Conservation (phyloP, 2,113 vertebrate species). For the Nicator chloris region DNA sequence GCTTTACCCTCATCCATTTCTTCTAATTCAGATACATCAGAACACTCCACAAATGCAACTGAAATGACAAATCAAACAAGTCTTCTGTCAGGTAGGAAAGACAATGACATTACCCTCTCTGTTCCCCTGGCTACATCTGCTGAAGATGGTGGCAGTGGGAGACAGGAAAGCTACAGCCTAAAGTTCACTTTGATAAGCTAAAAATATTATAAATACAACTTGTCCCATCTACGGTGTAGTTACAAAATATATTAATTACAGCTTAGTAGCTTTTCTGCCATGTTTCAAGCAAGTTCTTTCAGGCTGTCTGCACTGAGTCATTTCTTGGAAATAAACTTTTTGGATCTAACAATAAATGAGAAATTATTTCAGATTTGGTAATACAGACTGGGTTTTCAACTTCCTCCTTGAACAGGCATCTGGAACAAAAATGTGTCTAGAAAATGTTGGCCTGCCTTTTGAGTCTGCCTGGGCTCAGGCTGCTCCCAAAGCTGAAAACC, state of each 20-base stretch:
- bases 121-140: neutral
- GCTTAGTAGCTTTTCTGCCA: neutral
- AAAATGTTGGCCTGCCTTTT: neutral
- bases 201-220: neutral
- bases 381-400: neutral
- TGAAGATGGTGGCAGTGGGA: neutral
- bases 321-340: slow-evolving; percentile 21
- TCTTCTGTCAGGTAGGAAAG: neutral
- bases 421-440: neutral
- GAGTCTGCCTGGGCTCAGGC: neutral
- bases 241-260: neutral
- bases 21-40: neutral
- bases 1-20: neutral
- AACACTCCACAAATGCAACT: neutral
- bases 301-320: neutral
- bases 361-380: slow-evolving; percentile 24
- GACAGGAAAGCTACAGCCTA: neutral
- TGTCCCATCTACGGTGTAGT: rapidly evolving
- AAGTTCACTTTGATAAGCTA: neutral
- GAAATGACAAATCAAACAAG: neutral
- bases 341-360: neutral
- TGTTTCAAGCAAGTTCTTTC: slow-evolving; percentile 10
- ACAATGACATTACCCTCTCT: neutral
- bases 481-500: neutral
- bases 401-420: neutral